Percentiles rank a stretch among this genome's conserved stretches.
These are phyloP conservation scores for Bujurquina vittata DNA, from an alignment of 2,113 vertebrate species.

Conservation along the genomic window DNA sequence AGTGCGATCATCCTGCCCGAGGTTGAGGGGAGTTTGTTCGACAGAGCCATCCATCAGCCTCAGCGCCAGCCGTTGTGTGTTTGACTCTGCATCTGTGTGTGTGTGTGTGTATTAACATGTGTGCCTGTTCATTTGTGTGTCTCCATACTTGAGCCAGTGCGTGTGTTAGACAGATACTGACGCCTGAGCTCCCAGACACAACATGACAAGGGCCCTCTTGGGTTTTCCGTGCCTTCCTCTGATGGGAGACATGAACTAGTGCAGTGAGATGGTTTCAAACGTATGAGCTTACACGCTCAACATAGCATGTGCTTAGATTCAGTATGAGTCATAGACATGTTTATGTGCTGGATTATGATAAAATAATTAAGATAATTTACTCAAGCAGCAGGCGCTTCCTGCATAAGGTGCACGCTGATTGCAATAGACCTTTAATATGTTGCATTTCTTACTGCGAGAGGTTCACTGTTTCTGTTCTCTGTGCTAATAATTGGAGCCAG, in stretches of 20 bases:
- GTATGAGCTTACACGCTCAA: background rate
- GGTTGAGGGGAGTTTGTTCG: constrained; percentile 66
- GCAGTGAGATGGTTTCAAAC: background rate
- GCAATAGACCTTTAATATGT: background rate
- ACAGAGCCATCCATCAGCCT: constrained; percentile 67
- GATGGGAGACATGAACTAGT: background rate
- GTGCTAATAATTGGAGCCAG: background rate
- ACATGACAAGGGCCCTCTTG: constrained; percentile 32
- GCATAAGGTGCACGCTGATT: background rate
- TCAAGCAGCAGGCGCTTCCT: background rate
- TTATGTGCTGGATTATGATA: background rate
- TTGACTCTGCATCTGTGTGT: background rate
- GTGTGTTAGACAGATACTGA: constrained; percentile 31
- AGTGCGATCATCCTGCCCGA: constrained; percentile 58
- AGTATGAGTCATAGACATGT: background rate
- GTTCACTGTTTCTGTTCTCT: background rate
- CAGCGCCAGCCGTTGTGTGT: constrained; percentile 15
- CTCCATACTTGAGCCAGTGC: constrained; percentile 9
- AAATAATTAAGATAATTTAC: background rate
- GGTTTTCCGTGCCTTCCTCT: constrained; percentile 29
- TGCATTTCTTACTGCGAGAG: background rate
- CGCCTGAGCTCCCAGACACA: constrained; percentile 52
- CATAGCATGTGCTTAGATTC: background rate
- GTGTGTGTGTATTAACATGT: constrained; percentile 3
- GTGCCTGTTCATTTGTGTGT: background rate